Conservation (phyloP, 2,113 vertebrate genomes). For the Oryctolagus cuniculus region DNA sequence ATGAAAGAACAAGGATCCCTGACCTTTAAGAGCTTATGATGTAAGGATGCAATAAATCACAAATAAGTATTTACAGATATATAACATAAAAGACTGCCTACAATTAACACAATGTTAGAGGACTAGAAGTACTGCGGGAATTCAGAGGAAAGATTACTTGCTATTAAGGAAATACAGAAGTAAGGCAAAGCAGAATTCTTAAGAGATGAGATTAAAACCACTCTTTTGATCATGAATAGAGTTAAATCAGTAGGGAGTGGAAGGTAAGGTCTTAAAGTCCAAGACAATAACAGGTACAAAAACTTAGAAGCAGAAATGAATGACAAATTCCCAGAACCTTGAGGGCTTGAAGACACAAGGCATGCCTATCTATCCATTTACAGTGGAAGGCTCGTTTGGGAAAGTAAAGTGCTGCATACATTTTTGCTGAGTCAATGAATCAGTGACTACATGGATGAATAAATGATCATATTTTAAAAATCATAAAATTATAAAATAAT, state of each 20-base stretch:
- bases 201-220: neutral
- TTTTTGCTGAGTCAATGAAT: neutral
- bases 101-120: neutral
- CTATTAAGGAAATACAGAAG: neutral
- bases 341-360: neutral
- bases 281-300: neutral
- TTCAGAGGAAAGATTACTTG: constrained; percentile 5
- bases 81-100: neutral
- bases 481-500: neutral
- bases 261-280: neutral
- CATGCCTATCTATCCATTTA: neutral
- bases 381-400: neutral
- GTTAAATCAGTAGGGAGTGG: neutral
- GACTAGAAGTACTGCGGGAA: neutral
- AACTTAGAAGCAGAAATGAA: neutral
- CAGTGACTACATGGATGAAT: neutral
- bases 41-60: neutral
- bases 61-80: constrained; percentile 36
- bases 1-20: neutral
- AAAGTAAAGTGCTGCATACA: neutral
- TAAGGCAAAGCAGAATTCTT: neutral
- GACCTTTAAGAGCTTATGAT: neutral
- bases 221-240: neutral
- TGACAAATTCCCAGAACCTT: neutral
- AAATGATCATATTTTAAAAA: neutral